Evolutionary conservation across 2,888 invertebrate species (phyloP).

Genomic region (Ichneumoninae sp.): DNA sequence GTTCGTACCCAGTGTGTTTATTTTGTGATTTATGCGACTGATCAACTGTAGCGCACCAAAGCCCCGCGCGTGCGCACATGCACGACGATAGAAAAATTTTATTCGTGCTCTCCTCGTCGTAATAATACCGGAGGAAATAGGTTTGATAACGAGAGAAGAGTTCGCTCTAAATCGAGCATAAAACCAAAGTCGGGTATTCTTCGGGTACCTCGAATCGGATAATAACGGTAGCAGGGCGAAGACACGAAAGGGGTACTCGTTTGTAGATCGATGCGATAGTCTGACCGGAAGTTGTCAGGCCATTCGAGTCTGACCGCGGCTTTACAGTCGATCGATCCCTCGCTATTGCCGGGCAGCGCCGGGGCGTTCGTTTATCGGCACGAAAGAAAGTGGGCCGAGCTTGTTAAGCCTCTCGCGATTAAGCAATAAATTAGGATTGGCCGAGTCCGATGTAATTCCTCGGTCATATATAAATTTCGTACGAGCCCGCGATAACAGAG

Average conservation of each 20-base stretch:
- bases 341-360: conserved; percentile 5
- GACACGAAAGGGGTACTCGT: conserved; percentile 18
- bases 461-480: conserved; percentile 13
- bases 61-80: conserved; percentile 8
- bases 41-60: conserved; percentile 66
- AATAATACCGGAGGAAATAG: neutral
- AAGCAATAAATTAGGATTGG: conserved; percentile 32
- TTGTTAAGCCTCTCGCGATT: conserved; percentile 29
- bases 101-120: neutral
- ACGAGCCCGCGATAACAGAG: neutral
- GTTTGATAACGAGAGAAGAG: neutral
- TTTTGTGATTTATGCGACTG: conserved; percentile 80
- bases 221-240: conserved; percentile 21
- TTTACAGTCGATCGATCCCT: conserved; percentile 23
- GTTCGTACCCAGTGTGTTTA: conserved; percentile 77
- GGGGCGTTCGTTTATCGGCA: conserved; percentile 28
- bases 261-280: conserved; percentile 31
- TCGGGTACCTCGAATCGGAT: neutral
- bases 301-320: conserved; percentile 20
- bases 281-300: conserved; percentile 37
- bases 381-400: conserved; percentile 35
- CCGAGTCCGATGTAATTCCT: neutral
- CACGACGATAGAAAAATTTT: conserved; percentile 25
- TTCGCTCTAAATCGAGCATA: neutral
- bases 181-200: neutral